Conservation (phyloP, 1,140 invertebrate genomes). For the Linepithema humile region DNA sequence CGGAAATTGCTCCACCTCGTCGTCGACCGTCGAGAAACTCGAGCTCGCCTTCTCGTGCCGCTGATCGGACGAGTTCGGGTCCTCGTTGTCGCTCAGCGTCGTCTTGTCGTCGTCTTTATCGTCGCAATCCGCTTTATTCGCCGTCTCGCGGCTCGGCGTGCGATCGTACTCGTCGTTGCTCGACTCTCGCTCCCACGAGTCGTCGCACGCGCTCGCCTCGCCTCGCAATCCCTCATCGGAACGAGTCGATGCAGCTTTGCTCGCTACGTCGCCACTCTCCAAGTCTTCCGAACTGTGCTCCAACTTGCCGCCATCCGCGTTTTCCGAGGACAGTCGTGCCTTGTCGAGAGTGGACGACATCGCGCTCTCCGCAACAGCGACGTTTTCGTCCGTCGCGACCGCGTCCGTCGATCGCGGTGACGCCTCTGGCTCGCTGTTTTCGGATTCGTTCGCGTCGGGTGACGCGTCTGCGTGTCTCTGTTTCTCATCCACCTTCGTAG, state of each 20-base stretch:
- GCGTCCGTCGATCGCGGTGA: not conserved
- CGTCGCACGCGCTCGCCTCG: not conserved
- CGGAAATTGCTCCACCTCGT: slow-evolving; percentile 61
- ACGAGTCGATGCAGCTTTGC: not conserved
- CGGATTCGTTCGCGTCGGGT: not conserved
- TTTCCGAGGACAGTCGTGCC: slow-evolving; percentile 49
- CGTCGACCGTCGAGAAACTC: slow-evolving; percentile 69
- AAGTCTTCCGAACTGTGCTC: slow-evolving; percentile 17
- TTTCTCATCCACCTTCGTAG: not conserved
- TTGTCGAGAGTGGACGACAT: slow-evolving; percentile 31
- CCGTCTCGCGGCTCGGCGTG: not conserved
- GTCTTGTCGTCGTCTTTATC: slow-evolving; percentile 21
- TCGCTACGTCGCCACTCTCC: not conserved
- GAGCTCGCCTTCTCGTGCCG: slow-evolving; percentile 58
- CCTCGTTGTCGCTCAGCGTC: slow-evolving; percentile 56
- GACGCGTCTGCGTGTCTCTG: not conserved
- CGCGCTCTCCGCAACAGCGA: not conserved
- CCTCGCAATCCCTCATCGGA: not conserved
- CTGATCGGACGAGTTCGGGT: slow-evolving; percentile 45
- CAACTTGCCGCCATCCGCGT: slow-evolving; percentile 45
- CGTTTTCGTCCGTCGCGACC: not conserved
- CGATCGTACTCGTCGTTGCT: not conserved
- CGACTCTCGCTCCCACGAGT: not conserved
- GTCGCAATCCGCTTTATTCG: not conserved
- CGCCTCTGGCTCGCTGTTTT: not conserved